Conservation (phyloP, 1,140 invertebrate species). For the Chlorops oryzae region DNA sequence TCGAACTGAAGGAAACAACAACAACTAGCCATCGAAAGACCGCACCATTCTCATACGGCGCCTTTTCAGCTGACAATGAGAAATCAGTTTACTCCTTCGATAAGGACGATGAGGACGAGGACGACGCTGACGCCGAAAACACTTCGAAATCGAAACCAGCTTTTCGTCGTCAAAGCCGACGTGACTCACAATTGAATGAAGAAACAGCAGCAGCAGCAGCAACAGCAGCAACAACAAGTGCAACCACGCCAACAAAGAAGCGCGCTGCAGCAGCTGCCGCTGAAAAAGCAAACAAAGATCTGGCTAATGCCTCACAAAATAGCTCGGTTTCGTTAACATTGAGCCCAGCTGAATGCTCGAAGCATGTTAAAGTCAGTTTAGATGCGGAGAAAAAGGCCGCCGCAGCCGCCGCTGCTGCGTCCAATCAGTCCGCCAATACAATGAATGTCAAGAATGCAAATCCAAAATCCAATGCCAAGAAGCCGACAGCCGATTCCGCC, state of each 20-base stretch:
- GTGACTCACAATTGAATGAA: conserved; percentile 45
- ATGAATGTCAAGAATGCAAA: background rate
- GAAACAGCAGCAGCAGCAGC: conserved; percentile 6
- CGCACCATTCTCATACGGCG: conserved; percentile 25
- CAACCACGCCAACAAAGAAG: conserved; percentile 26
- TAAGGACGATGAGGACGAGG: conserved; percentile 56
- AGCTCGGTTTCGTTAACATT: conserved; percentile 36
- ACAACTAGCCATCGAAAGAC: conserved; percentile 15
- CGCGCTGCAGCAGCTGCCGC: conserved; percentile 31
- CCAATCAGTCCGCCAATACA: conserved; percentile 1
- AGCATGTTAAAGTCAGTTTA: conserved; percentile 24
- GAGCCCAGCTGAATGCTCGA: conserved; percentile 40
- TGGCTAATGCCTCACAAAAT: conserved; percentile 9
- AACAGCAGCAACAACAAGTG: conserved; percentile 2
- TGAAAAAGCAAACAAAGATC: conserved; percentile 26
- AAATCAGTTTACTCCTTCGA: conserved; percentile 67
- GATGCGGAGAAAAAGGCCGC: conserved; percentile 10
- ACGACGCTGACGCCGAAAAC: conserved; percentile 51
- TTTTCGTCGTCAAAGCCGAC: conserved; percentile 52
- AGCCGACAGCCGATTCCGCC: too few species aligned
- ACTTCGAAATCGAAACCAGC: conserved; percentile 55
- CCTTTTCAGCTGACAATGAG: conserved; percentile 64
- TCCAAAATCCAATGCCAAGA: background rate
- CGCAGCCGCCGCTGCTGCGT: background rate
- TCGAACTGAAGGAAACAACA: conserved; percentile 18